These are phyloP conservation scores for Uromys caudimaculatus DNA, from an alignment of 2,797 vertebrate genomes.

Conservation along the genomic window DNA sequence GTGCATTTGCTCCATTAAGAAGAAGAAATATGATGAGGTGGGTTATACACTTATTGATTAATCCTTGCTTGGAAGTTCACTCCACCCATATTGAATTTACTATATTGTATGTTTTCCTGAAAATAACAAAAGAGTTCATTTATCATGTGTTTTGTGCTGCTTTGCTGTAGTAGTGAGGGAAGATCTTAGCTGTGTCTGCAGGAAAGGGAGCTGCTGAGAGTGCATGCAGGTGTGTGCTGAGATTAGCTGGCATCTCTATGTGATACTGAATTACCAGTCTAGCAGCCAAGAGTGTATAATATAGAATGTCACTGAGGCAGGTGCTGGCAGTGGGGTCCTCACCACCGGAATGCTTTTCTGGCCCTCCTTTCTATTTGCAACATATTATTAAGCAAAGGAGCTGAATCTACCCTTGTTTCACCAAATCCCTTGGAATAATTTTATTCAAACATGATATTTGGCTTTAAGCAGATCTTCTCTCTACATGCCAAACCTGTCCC, in stretches of 20 bases:
- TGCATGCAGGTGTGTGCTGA: slow-evolving; percentile 86
- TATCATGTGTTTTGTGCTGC: slow-evolving; percentile 30
- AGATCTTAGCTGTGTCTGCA: slow-evolving; percentile 73
- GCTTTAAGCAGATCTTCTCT: slow-evolving; percentile 61
- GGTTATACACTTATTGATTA: slow-evolving; percentile 1
- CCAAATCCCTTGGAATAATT: slow-evolving; percentile 81
- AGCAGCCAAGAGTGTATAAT: slow-evolving; percentile 92
- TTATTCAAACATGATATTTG: slow-evolving; percentile 82
- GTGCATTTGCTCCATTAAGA: neutral
- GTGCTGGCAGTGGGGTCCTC: slow-evolving; percentile 88
- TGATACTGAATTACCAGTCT: slow-evolving; percentile 87
- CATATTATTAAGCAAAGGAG: slow-evolving; percentile 91
- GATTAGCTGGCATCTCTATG: slow-evolving; percentile 83
- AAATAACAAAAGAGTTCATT: slow-evolving; percentile 47
- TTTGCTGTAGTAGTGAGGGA: neutral
- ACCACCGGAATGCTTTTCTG: slow-evolving; percentile 87
- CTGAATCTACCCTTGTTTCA: slow-evolving; percentile 90
- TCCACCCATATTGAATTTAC: neutral
- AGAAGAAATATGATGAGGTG: neutral
- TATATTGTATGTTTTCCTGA: slow-evolving; percentile 27
- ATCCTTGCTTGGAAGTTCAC: neutral
- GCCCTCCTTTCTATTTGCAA: slow-evolving; percentile 82
- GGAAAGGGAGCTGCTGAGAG: slow-evolving; percentile 76
- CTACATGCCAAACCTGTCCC: slow-evolving; percentile 30
- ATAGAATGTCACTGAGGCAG: slow-evolving; percentile 89